Base-by-base conservation (phyloP, 2,113 vertebrate genomes). In the Pogonocichla stellata region DNA sequence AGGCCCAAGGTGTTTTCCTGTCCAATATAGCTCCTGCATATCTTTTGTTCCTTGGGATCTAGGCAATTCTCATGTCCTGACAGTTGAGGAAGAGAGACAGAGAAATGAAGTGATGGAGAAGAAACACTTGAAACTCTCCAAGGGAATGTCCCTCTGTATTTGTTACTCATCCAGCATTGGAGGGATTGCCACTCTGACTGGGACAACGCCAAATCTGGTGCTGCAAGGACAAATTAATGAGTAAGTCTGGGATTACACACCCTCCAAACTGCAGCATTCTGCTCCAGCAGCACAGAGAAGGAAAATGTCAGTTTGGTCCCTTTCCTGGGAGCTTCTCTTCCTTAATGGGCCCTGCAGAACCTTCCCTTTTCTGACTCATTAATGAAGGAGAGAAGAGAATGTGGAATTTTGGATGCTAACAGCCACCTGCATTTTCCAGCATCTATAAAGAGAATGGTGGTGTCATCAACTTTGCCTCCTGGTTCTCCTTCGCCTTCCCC, bases 81-180 rank as follows among this genome's bases (percentile, higher is more conserved):
- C 77, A 4, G 42, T 94, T 0, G 94, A 97, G 69, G 71, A 84
- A 29, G 45, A 70, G 26, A 48, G 1, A 13, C 56, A 4, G 6
- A 31, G 5, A 75, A 34, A 7, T 1, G 78, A 69, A 19, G 19
- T 38, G 19, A 12, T 34, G 73, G 36, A 97, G 5, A 8, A 74
- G 10, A 98, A 98, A 36, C 98, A 99, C 53, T 31, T 54, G 6
- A 92, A 62, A 14, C 56, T 99, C 50, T 98, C 87, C 96, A 99
- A 99, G 97, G 99, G 98, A 36, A 98, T 99, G 98, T 98, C 98
- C 89, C 98, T 99, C 47, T 97, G 96, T 0, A 98, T 99, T 84
- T 99, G 99, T 89, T 99, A 99, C 80, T 97, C 99, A 0, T 97
- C 99, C 95, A 99, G 99, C 96, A 99, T 99, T 4, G 99, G 99